These are phyloP conservation scores for Pollicipes pollicipes DNA, from an alignment of 1,140 invertebrate genomes.

Conservation along the genomic window DNA sequence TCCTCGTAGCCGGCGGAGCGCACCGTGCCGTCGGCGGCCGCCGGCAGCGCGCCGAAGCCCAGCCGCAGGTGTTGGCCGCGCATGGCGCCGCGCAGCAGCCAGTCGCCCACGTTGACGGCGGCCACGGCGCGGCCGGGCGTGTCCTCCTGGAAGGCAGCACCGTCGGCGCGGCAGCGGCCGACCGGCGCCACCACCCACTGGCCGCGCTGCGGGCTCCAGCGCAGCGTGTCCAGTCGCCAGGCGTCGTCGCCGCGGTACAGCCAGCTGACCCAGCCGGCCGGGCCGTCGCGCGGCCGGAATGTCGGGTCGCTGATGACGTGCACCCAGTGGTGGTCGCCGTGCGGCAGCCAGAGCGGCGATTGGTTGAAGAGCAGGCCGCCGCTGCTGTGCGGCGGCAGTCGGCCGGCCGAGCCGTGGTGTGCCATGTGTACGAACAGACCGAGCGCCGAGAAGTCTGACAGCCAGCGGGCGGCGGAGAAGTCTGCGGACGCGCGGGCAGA, in stretches of 20 bases:
- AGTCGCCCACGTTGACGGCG: not conserved
- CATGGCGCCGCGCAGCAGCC: not conserved
- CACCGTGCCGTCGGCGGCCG: not conserved
- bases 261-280: slow-evolving; percentile 1
- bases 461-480: not conserved
- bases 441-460: not conserved
- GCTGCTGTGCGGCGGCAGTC: not conserved
- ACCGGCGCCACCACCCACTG: not conserved
- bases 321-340: not conserved
- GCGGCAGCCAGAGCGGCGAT: no score
- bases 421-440: not conserved
- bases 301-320: not conserved
- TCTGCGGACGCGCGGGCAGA: no score
- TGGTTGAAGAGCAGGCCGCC: not conserved
- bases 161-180: not conserved
- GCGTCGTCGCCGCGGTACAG: not conserved
- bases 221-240: not conserved
- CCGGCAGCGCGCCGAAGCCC: not conserved
- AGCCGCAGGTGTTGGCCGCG: not conserved
- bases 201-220: not conserved
- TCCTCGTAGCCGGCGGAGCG: not conserved
- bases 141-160: not conserved
- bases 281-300: not conserved
- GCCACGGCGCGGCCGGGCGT: no score
- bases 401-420: not conserved